A percentile compares a stretch with the other conserved stretches of the same genome.
These are phyloP conservation scores for Cepaea hortensis DNA, from an alignment of 2,888 invertebrate species.

Conservation along the genomic window DNA sequence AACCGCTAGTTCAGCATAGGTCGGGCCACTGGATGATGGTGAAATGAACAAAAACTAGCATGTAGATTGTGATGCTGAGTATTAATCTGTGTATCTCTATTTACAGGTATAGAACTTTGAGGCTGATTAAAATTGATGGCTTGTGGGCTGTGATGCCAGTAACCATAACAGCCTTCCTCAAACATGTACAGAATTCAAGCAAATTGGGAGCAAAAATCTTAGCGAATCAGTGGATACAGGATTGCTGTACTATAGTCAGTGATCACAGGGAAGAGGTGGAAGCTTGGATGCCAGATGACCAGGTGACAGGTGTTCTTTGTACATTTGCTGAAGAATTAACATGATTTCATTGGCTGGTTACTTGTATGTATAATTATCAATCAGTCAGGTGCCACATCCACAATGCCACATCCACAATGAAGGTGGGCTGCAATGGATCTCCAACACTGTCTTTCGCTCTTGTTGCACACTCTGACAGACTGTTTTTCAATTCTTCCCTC, in stretches of 20 bases:
- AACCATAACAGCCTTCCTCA: constrained; percentile 69
- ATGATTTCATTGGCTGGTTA: no score
- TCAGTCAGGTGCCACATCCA: no score
- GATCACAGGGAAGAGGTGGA: constrained; percentile 79
- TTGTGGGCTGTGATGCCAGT: constrained; percentile 78
- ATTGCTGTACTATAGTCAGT: constrained; percentile 71
- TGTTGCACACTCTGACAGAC: no score
- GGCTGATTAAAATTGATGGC: constrained; percentile 81
- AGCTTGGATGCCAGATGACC: constrained; percentile 86
- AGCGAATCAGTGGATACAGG: constrained; percentile 68
- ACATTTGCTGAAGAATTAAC: background rate
- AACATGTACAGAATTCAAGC: constrained; percentile 67
- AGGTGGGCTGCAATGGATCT: no score
- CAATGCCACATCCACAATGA: no score
- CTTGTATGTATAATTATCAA: no score
- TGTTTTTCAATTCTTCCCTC: no score
- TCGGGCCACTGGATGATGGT: no score
- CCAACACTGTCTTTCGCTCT: no score
- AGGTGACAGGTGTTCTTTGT: constrained; percentile 48
- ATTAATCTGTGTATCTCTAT: background rate
- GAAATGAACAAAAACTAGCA: no score
- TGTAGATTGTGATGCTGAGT: no score
- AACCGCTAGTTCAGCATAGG: no score
- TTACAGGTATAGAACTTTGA: constrained; percentile 79
- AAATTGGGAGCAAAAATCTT: constrained; percentile 61